Evolutionary conservation across 2,888 invertebrate species (phyloP), one percentile per base, ranked within the genome.

Genomic region (Crepidodera aurea): DNA sequence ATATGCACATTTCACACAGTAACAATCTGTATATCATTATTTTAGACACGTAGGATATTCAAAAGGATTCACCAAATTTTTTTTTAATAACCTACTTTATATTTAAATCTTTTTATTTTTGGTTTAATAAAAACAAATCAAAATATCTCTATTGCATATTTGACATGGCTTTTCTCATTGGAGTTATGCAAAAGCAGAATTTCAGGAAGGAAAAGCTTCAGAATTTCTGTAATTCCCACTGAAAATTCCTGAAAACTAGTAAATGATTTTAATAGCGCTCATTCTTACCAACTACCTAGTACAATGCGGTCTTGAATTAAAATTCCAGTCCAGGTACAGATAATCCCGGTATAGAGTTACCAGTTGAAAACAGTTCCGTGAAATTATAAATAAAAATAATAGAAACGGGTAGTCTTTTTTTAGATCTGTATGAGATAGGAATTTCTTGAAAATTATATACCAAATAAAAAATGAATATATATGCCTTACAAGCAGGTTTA

Each of bases 221-320:
- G 37, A 22, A 39, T 37, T 25, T 37, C 19, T 18, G 37, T 22
- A 22, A 51, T 51, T 51, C 22, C 22, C 12, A 37, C 5, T 18
- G 37, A 12, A 18, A 51, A 51, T 51, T 51, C 39, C 37, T 51
- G 37, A 39, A 51, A 39, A 51, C 37, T 39, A 51, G 51, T 37
- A 37, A 51, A 37, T 37, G 22, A 1, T 6, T 32, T 32, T 37
- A 51, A 37, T 34, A 10, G n/a, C 19, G 12, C 8, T 37, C 18
- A 51, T 51, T 51, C 37, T 39, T 37, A 22, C 19, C 37, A 50
- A 37, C 37, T 51, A 15, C 19, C 22, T n/a, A 32, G 22, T 18
- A 57, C 50, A 39, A 29, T 50, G 50, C 15, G 12, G 50, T 27
- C 19, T 39, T 7, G 16, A 50, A 57, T 57, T 57, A 50, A 57